These are phyloP conservation scores for Galerucella calmariensis DNA, from an alignment of 2,888 invertebrate species.

Conservation along the genomic window DNA sequence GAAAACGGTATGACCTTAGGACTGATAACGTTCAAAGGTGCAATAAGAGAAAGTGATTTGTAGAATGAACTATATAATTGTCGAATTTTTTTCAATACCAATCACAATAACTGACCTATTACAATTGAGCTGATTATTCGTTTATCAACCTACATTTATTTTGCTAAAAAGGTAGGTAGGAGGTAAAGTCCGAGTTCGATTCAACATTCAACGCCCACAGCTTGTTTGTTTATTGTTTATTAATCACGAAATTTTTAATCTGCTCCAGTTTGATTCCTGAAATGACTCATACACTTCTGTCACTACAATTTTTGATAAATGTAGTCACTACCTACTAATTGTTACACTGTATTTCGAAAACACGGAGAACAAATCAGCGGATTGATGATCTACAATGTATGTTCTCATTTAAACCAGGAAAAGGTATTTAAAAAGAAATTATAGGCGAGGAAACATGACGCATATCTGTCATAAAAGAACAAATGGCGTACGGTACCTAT, in stretches of 20 bases:
- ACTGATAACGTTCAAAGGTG: conserved; percentile 7
- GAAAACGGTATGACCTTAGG: conserved; percentile 10
- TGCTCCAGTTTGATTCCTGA: conserved; percentile 19
- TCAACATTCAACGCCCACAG: conserved; percentile 35
- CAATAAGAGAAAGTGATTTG: conserved; percentile 27
- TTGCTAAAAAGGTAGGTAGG: conserved; percentile 31
- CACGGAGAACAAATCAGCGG: too few relatives aligned
- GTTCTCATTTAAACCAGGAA: too few relatives aligned
- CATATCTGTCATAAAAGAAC: too few relatives aligned
- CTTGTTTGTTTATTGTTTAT: conserved; percentile 30
- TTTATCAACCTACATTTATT: conserved; percentile 31
- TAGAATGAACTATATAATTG: conserved; percentile 13
- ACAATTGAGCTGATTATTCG: conserved; percentile 28
- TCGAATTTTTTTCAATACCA: conserved; percentile 17
- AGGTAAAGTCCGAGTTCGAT: conserved; percentile 31
- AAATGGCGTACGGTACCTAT: too few relatives aligned
- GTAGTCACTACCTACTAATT: neutral
- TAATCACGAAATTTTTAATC: conserved; percentile 25
- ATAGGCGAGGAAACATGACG: too few relatives aligned
- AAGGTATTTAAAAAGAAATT: too few relatives aligned
- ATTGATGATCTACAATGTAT: too few relatives aligned
- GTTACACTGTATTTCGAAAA: too few relatives aligned
- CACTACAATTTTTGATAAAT: neutral
- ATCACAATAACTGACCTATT: conserved; percentile 29
- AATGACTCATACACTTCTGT: conserved; percentile 14